These are phyloP conservation scores for Pollenia angustigena DNA, from an alignment of 2,888 invertebrate species.

Conservation along the genomic window DNA sequence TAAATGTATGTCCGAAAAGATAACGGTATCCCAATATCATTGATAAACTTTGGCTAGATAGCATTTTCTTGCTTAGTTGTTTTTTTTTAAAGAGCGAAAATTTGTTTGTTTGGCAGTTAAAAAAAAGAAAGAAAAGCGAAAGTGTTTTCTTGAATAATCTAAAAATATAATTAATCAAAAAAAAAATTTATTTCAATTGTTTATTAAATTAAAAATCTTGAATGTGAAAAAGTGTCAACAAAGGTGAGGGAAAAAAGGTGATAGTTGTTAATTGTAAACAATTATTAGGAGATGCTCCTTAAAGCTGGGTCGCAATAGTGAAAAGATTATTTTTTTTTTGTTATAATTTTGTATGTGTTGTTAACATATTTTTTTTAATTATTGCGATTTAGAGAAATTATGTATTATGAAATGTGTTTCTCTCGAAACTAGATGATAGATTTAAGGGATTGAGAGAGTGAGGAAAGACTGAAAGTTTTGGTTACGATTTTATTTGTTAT, in stretches of 20 bases:
- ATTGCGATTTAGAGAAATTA: no score
- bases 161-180: neutral
- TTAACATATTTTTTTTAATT: neutral
- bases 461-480: no score
- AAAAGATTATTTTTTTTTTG: no score
- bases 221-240: no score
- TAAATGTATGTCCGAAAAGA: slow-evolving; percentile 9
- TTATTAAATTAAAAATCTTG: no score
- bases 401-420: no score
- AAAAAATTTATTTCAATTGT: neutral
- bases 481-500: neutral
- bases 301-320: no score
- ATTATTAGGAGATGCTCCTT: neutral
- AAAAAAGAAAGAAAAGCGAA: slow-evolving; percentile 58
- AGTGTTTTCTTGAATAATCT: slow-evolving; percentile 49
- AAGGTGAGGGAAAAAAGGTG: neutral
- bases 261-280: neutral
- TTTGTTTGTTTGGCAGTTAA: neutral
- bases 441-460: no score
- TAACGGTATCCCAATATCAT: slow-evolving; percentile 19
- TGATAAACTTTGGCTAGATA: slow-evolving; percentile 10
- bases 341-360: no score
- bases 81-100: neutral
- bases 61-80: no score
- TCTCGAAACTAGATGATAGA: no score